A percentile compares a stretch with the other conserved stretches of the same genome.
Evolutionary conservation across 2,113 vertebrate genomes (phyloP).

Genomic region (Cinclus cinclus): DNA sequence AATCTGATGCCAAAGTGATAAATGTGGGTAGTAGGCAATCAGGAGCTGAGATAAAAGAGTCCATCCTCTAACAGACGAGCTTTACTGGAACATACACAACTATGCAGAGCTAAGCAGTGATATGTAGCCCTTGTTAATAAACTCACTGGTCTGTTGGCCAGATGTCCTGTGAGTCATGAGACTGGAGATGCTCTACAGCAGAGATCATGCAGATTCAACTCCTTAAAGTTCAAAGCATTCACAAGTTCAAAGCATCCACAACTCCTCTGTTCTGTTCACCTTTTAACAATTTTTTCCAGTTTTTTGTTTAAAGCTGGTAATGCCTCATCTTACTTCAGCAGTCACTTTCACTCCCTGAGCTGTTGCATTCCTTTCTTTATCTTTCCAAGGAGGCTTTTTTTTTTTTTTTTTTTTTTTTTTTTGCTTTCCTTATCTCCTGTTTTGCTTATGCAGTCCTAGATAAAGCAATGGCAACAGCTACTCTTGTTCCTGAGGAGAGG

Average conservation of each 20-base stretch:
- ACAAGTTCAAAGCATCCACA: slow-evolving; percentile 56
- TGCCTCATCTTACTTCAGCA: slow-evolving; percentile 12
- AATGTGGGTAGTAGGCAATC: background rate
- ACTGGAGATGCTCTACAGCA: slow-evolving; percentile 41
- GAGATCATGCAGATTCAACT: slow-evolving; percentile 38
- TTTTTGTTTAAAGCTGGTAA: slow-evolving; percentile 42
- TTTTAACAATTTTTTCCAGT: background rate
- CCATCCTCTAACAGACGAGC: background rate
- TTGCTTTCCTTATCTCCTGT: slow-evolving; percentile 25
- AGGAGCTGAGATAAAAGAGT: slow-evolving; percentile 13
- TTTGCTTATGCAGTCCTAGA: slow-evolving; percentile 28
- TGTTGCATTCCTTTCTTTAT: slow-evolving; percentile 47
- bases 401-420: background rate
- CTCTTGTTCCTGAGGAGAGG: background rate
- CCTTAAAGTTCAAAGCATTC: slow-evolving; percentile 55
- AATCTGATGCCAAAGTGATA: slow-evolving; percentile 9
- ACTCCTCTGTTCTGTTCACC: slow-evolving; percentile 31
- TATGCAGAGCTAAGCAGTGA: background rate
- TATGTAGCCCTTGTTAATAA: background rate
- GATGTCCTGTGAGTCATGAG: slow-evolving; percentile 21
- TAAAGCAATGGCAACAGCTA: background rate
- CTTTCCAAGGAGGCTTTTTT: background rate
- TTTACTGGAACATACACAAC: background rate
- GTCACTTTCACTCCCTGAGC: slow-evolving; percentile 18
- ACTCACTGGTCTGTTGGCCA: slow-evolving; percentile 33